Percentiles rank a stretch among this genome's conserved stretches.
phyloP scores from a whole-genome alignment of 2,113 vertebrate species.

The Brachionichthys hirsutus region DNA sequence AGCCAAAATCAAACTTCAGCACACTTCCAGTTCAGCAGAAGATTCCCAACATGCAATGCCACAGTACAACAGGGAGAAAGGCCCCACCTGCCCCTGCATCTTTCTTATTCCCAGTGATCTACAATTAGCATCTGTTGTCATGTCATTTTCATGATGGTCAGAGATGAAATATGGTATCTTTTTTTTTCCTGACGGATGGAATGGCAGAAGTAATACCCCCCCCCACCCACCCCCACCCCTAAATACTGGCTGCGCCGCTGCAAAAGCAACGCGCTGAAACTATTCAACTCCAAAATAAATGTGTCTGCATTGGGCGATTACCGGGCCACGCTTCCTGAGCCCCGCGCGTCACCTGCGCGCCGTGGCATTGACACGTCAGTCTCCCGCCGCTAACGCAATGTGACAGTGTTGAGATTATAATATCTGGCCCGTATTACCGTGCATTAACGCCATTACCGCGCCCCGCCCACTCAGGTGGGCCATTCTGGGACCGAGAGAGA shows the following conservation, averaged over 20 bases:
- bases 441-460: constrained; percentile 79
- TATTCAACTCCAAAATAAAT: constrained; percentile 73
- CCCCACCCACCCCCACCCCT: too few relatives aligned
- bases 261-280: constrained; percentile 47
- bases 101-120: too few relatives aligned
- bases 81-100: too few relatives aligned
- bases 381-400: constrained; percentile 78
- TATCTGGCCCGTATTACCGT: constrained; percentile 82
- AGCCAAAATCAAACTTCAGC: not conserved
- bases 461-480: constrained; percentile 76
- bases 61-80: too few relatives aligned
- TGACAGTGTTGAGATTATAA: constrained; percentile 86
- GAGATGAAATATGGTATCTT: not conserved
- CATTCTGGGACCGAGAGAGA: constrained; percentile 53
- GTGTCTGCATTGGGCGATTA: constrained; percentile 76
- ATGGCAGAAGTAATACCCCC: constrained; percentile 18
- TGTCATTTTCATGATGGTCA: not conserved
- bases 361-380: constrained; percentile 83
- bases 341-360: constrained; percentile 73
- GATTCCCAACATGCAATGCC: not conserved
- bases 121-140: too few relatives aligned
- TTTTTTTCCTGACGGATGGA: not conserved
- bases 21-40: not conserved
- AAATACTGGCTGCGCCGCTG: constrained; percentile 9
- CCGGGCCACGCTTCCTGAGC: constrained; percentile 74